Evolutionary conservation across 2,113 vertebrate genomes (phyloP), one percentile per base, ranked within the genome.

Genomic region (Bubo scandiacus): DNA sequence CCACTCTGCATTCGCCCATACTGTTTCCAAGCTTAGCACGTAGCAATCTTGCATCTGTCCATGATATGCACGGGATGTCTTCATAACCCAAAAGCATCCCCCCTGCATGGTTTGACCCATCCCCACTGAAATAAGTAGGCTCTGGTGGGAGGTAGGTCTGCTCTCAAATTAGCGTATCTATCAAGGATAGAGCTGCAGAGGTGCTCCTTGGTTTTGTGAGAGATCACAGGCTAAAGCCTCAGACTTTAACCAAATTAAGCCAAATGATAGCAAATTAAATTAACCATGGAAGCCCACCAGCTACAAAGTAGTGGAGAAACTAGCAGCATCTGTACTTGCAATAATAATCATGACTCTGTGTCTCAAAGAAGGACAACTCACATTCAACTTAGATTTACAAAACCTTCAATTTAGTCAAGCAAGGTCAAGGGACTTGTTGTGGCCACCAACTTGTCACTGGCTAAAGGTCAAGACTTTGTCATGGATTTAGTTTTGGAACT

Each of bases 31-130:
- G 9, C 11, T 54, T 6, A 75, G 15, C 29, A 43, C 1, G 2
- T 2, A 34, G 9, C 15, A 26, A 9, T 15, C 19, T 26, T 13
- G 16, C 9, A 15, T 29, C n/a, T 22, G 30, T 15, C 71, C 21
- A 26, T 20, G 20, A 25, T 19, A 34, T 1, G 1, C 42, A 4
- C 0, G 0, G 29, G 5, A 21, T 42, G 26, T 29, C 43, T 55
- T 15, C 51, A 52, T 36, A 70, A 73, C 4, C 34, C 12, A 8
- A 54, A 49, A 57, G 19, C 9, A 29, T 42, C 22, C 11, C 22
- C 11, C 54, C 51, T 70, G 26, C 7, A 9, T 6, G 11, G 26
- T 32, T 43, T 36, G 18, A 45, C 18, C 12, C 45, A 47, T n/a
- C 9, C 17, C 45, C 34, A 4, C 36, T 42, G 25, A 63, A 68